A percentile compares a stretch with the other conserved stretches of the same genome.
These are phyloP conservation scores for Haliclystus octoradiatus DNA, from an alignment of 30 jellyfish, hydroid and myxozoan genomes.

Conservation along the genomic window DNA sequence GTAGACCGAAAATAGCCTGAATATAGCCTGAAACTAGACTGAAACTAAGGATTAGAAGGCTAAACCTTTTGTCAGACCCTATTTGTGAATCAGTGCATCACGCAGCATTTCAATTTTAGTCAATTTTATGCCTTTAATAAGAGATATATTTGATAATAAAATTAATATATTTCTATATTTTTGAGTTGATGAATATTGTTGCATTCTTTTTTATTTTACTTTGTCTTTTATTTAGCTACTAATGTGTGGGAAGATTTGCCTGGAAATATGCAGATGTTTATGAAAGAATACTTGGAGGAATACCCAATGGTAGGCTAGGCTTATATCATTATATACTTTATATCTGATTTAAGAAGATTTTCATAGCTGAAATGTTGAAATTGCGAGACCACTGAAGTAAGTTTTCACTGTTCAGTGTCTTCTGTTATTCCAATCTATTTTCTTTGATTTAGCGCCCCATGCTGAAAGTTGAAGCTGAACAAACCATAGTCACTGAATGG, in stretches of 20 bases:
- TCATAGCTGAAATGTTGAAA: neutral
- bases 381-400: neutral
- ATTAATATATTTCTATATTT: neutral
- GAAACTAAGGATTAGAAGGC: too few relatives aligned
- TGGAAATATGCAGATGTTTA: slow-evolving; percentile 52
- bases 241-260: slow-evolving; percentile 91
- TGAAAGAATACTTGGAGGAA: slow-evolving; percentile 77
- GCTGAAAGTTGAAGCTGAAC: slow-evolving; percentile 49
- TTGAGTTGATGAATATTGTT: neutral
- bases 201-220: neutral
- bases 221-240: slow-evolving; percentile 31
- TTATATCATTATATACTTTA: too few relatives aligned
- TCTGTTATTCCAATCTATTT: neutral
- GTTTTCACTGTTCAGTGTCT: too few relatives aligned
- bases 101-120: too few relatives aligned
- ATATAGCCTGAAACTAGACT: too few relatives aligned
- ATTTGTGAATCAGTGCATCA: too few relatives aligned
- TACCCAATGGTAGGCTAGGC: slow-evolving; percentile 43
- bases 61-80: too few relatives aligned
- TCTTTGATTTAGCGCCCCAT: slow-evolving; percentile 59
- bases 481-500: slow-evolving; percentile 81
- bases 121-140: too few relatives aligned
- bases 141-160: too few relatives aligned
- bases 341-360: neutral
- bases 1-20: too few relatives aligned